These are phyloP conservation scores for Cephus rjabovi DNA, from an alignment of 2,888 invertebrate genomes.

Conservation along the genomic window DNA sequence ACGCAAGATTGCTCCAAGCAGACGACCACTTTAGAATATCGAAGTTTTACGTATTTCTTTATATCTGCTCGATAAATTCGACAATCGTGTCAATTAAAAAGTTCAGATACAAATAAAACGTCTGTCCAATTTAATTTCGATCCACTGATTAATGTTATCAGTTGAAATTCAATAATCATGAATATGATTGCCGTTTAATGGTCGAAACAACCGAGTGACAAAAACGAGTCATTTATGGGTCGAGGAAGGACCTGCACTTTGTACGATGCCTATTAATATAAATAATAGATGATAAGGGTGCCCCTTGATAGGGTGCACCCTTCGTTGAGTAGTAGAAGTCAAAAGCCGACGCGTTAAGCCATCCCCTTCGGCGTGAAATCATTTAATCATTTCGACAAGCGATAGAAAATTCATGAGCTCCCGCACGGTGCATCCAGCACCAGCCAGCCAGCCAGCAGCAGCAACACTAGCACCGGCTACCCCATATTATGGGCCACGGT, in stretches of 20 bases:
- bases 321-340: conserved; percentile 40
- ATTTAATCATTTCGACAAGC: conserved; percentile 53
- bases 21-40: neutral
- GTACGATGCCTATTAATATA: conserved; percentile 48
- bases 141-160: neutral
- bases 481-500: conserved; percentile 24
- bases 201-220: neutral
- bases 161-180: neutral
- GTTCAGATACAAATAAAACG: neutral
- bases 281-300: conserved; percentile 52
- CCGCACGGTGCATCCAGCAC: neutral
- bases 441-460: neutral
- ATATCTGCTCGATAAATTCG: neutral
- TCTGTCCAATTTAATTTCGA: neutral
- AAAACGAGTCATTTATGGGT: neutral
- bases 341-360: conserved; percentile 35
- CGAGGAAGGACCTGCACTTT: neutral
- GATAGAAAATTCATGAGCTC: conserved; percentile 60
- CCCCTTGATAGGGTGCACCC: conserved; percentile 16
- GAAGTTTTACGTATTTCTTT: neutral
- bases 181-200: neutral
- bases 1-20: neutral
- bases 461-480: conserved; percentile 16
- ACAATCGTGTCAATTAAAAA: neutral
- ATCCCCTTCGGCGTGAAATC: conserved; percentile 36